phyloP scores from a whole-genome alignment of 2,797 vertebrate species.

The Enteromius afrohamiltoni region DNA sequence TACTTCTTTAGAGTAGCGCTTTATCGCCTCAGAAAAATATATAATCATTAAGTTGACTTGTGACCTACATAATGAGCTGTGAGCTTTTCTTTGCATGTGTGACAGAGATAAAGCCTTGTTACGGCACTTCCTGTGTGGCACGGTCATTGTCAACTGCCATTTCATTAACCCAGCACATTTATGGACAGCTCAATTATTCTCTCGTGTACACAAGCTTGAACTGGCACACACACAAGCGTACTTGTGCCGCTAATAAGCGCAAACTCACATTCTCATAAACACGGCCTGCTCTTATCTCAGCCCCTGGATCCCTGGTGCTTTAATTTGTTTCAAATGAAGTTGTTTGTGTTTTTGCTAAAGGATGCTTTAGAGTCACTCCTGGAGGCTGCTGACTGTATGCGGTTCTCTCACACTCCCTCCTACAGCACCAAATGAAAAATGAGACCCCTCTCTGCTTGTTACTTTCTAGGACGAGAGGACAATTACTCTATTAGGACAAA shows the following conservation, averaged over 20 bases:
- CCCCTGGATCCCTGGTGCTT: neutral
- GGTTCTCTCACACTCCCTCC: neutral
- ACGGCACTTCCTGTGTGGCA: conserved; percentile 29
- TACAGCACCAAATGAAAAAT: conserved; percentile 25
- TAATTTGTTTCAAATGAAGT: conserved; percentile 28
- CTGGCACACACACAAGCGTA: neutral
- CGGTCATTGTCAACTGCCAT: conserved; percentile 31
- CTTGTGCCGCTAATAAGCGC: neutral
- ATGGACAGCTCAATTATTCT: conserved; percentile 31
- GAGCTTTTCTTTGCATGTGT: conserved; percentile 15
- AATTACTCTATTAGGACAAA: conserved; percentile 32
- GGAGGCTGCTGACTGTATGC: neutral
- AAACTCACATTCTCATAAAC: conserved; percentile 3
- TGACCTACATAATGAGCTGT: conserved; percentile 36
- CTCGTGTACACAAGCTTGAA: neutral
- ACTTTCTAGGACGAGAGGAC: neutral
- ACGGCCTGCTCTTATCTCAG: conserved; percentile 9
- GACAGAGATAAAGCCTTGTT: conserved; percentile 19
- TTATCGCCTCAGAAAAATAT: neutral
- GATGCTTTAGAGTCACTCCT: conserved; percentile 10
- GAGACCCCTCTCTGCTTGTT: conserved; percentile 17
- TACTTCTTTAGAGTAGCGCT: neutral
- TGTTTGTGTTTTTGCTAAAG: conserved; percentile 31
- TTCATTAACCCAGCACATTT: conserved; percentile 40
- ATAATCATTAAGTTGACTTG: neutral